These are phyloP conservation scores for Craterocephalus amniculus DNA, from an alignment of 2,797 vertebrate genomes.

Conservation along the genomic window DNA sequence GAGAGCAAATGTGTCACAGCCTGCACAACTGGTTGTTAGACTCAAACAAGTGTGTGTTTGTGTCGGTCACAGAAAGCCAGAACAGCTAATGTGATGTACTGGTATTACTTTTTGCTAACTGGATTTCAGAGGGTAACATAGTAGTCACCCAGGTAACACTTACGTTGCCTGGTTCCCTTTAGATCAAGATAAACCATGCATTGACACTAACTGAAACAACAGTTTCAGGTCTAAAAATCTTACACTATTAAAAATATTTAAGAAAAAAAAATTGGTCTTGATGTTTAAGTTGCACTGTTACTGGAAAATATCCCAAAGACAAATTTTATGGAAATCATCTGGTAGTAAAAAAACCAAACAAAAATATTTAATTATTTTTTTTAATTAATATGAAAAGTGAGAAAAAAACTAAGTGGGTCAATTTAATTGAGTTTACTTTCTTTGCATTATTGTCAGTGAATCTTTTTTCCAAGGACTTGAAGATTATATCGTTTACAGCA, in stretches of 20 bases:
- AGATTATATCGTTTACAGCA: too few relatives aligned
- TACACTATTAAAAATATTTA: neutral
- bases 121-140: neutral
- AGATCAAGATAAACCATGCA: neutral
- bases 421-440: neutral
- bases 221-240: neutral
- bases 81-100: neutral
- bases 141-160: neutral
- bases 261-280: neutral
- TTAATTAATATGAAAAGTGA: neutral
- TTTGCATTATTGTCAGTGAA: too few relatives aligned
- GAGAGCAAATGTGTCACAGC: constrained; percentile 46
- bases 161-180: neutral
- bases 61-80: neutral
- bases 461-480: too few relatives aligned
- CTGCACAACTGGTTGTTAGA: constrained; percentile 14
- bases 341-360: too few relatives aligned
- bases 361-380: too few relatives aligned
- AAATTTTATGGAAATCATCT: neutral
- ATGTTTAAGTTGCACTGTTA: neutral
- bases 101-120: neutral
- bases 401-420: neutral
- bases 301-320: neutral
- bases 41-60: neutral
- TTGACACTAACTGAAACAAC: neutral